phyloP scores from a whole-genome alignment of 2,113 vertebrate species.

The Empidonax alnorum region DNA sequence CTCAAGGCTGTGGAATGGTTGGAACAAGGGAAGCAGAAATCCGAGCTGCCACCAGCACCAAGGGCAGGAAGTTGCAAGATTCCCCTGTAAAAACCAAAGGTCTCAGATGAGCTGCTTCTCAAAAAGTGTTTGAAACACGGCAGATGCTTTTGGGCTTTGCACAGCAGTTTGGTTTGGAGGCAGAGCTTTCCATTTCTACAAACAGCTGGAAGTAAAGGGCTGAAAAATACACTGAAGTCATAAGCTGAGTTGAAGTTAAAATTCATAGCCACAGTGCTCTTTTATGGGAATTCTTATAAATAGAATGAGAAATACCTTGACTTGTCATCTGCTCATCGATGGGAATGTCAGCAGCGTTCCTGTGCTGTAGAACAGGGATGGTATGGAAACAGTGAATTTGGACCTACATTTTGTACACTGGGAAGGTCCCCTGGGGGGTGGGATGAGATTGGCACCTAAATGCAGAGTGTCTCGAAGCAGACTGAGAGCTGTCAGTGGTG shows the following conservation, averaged over 20 bases:
- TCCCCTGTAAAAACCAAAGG: background rate
- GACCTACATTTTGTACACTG: rapidly evolving
- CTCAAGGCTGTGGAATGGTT: background rate
- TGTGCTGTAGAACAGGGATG: background rate
- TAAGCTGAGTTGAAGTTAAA: background rate
- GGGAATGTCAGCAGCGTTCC: background rate
- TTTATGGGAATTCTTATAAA: background rate
- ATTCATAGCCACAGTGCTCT: background rate
- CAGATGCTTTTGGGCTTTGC: background rate
- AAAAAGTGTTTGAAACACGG: background rate
- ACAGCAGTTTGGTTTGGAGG: background rate
- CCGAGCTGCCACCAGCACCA: background rate
- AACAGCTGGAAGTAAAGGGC: background rate
- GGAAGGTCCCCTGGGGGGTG: background rate
- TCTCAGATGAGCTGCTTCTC: background rate
- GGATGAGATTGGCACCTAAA: background rate
- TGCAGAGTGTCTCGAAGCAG: rapidly evolving
- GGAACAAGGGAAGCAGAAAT: background rate
- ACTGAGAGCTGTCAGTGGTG: background rate
- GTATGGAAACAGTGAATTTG: rapidly evolving
- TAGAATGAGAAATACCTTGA: background rate
- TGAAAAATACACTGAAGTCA: background rate
- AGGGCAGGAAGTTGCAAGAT: background rate
- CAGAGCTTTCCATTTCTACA: background rate
- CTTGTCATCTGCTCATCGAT: background rate